A percentile compares a stretch with the other conserved stretches of the same genome.
These are phyloP conservation scores for Dorcus hopei DNA, from an alignment of 2,888 invertebrate genomes.

Conservation along the genomic window DNA sequence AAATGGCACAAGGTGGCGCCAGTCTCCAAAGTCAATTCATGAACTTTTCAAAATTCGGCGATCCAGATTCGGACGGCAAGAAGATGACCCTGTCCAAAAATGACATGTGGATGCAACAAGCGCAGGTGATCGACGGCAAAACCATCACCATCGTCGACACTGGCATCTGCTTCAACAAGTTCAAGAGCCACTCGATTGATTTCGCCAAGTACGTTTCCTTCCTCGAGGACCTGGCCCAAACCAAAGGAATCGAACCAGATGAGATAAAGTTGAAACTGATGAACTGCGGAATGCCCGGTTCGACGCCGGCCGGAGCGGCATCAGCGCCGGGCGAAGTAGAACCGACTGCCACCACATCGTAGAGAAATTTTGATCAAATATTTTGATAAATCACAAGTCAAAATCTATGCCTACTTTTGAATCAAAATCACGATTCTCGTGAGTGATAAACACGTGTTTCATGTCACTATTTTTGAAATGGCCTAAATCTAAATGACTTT, in stretches of 20 bases:
- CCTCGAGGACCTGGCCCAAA: conserved; percentile 75
- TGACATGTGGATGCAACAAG: conserved; percentile 95
- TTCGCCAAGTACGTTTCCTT: conserved; percentile 55
- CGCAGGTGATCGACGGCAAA: conserved; percentile 74
- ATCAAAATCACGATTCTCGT: no score
- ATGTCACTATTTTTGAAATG: no score
- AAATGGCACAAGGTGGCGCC: not conserved
- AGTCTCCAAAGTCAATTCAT: conserved; percentile 69
- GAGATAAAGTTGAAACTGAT: conserved; percentile 76
- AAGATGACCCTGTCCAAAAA: conserved; percentile 83
- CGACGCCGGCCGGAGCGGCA: not conserved
- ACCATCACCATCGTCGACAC: conserved; percentile 87
- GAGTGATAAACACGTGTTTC: no score
- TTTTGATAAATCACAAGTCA: no score
- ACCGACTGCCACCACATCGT: no score
- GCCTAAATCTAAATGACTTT: no score
- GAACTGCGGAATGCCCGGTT: conserved; percentile 73
- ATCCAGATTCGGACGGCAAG: conserved; percentile 83
- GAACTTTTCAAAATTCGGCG: conserved; percentile 85
- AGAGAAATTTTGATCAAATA: no score
- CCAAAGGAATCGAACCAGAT: conserved; percentile 69
- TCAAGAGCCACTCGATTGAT: conserved; percentile 34
- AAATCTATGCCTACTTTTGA: no score
- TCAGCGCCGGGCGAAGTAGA: not conserved
- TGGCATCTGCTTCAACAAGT: conserved; percentile 83